phyloP scores from a whole-genome alignment of 2,113 vertebrate genomes.

The Gulo gulo region DNA sequence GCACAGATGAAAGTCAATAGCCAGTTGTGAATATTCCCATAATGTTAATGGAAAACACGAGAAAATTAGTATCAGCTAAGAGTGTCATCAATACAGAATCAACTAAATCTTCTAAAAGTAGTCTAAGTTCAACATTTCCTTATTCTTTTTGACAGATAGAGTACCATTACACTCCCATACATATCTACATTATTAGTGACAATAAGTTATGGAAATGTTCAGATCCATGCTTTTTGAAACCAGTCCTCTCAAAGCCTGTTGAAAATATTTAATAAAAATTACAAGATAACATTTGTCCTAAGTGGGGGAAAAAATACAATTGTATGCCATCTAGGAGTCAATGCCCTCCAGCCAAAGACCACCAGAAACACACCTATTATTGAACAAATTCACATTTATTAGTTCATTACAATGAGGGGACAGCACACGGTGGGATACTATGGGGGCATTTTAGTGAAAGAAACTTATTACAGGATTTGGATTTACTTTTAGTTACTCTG shows the following conservation, averaged over 20 bases:
- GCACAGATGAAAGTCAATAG: background rate
- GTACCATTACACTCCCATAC: background rate
- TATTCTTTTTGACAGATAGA: background rate
- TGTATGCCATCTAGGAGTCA: background rate
- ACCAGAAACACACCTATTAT: background rate
- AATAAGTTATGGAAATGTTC: background rate
- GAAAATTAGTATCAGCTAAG: background rate
- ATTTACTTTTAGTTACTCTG: background rate
- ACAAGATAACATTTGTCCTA: background rate
- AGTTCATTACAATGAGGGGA: background rate
- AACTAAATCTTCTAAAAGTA: background rate
- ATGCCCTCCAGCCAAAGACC: background rate
- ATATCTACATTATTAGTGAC: background rate
- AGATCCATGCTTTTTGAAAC: background rate
- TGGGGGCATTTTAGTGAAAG: background rate
- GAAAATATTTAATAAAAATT: background rate
- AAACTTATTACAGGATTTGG: background rate
- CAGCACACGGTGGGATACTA: background rate
- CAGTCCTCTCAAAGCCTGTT: background rate
- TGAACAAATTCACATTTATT: background rate
- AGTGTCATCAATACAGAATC: background rate
- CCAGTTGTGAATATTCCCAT: background rate
- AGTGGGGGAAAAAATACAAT: background rate
- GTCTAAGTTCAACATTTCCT: background rate
- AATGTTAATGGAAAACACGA: background rate